Evolutionary conservation across 1,140 invertebrate species (phyloP), one percentile per base, ranked within the genome.

Genomic region (Anagrus nilaparvatae): DNA sequence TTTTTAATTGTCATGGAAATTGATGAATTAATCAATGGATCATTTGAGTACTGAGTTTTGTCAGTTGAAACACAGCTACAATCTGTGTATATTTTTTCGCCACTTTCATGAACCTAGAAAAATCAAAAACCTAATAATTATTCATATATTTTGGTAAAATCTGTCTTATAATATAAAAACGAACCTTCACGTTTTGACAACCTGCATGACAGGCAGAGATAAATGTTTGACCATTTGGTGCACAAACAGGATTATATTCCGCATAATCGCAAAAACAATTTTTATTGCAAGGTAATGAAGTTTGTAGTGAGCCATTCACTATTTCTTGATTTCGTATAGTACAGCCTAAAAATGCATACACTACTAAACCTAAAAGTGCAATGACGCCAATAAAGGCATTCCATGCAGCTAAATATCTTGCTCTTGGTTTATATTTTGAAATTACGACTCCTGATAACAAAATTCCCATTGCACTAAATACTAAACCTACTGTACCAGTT

Each of bases 141-240:
- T n/a, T n/a, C n/a, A n/a, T n/a, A n/a, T n/a, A n/a, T n/a, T n/a
- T n/a, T n/a, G n/a, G n/a, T n/a, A n/a, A n/a, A n/a, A n/a, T n/a
- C n/a, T n/a, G n/a, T n/a, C n/a, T n/a, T n/a, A n/a, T n/a, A n/a
- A n/a, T n/a, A n/a, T n/a, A n/a, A n/a, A n/a, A 44, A 45, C 55
- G 10, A 46, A 67, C 63, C 53, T 55, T 45, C 5, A 65, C 39
- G 38, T 44, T 56, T 12, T 41, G 58, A 54, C 80, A 82, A 8
- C 80, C 80, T 32, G 79, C 79, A 56, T 81, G 78, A 52, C 80
- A 83, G 7, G 79, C 74, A 2, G 79, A 82, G 46, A 80, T 81
- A 50, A 75, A 83, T 5, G 75, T 78, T 27, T 58, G 58, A 1
- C 68, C 66, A 40, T 71, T 71, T 44, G 70, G 65, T 1, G 75